Conservation (phyloP, 2,113 vertebrate genomes). For the Syrmaticus mikado region DNA sequence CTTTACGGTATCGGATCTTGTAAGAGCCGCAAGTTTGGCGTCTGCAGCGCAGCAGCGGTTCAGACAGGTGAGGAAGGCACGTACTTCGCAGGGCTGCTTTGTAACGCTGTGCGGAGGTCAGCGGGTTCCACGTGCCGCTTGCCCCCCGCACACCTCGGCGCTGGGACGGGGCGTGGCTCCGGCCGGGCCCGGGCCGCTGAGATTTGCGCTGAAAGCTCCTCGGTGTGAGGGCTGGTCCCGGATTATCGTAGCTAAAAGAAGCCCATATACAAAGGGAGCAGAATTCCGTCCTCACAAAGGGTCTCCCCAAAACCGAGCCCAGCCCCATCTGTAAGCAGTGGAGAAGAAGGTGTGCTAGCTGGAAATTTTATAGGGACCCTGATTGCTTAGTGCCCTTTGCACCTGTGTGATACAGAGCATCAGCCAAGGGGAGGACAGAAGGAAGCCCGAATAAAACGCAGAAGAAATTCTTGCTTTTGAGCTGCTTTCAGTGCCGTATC, state of each 20-base stretch:
- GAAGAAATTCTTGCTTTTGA: neutral
- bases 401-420: neutral
- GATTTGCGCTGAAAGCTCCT: neutral
- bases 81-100: fast-evolving
- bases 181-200: neutral
- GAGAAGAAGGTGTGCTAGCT: neutral
- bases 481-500: neutral
- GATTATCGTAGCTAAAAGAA: neutral
- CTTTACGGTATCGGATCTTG: neutral
- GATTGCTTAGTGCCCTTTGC: neutral
- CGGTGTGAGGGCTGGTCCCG: neutral
- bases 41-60: fast-evolving
- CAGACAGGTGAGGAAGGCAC: neutral
- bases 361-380: neutral
- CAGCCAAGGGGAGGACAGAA: neutral
- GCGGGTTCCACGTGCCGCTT: neutral
- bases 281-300: neutral
- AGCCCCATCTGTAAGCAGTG: neutral
- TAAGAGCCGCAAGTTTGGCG: fast-evolving
- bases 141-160: neutral
- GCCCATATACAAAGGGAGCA: no score
- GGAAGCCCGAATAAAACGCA: neutral
- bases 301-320: neutral
- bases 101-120: neutral
- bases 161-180: neutral